Evolutionary conservation across 1,140 invertebrate genomes (phyloP).

Genomic region (Drosophila bocqueti): DNA sequence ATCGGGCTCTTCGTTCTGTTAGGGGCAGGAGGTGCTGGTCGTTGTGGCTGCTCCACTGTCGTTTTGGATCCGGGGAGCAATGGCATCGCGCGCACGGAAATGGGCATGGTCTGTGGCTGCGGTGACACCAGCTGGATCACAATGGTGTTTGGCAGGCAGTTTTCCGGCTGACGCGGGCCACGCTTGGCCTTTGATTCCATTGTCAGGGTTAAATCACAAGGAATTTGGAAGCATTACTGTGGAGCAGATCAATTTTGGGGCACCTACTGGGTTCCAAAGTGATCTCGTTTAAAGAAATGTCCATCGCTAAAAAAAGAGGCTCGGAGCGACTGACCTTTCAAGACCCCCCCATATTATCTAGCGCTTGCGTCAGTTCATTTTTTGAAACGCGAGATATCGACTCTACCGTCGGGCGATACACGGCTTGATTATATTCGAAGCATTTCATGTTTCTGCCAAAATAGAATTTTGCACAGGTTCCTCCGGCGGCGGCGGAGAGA

Average conservation of each 20-base stretch:
- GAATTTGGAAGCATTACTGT: constrained; percentile 25
- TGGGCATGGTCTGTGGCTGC: constrained; percentile 6
- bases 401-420: constrained; percentile 23
- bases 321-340: constrained; percentile 6
- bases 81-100: constrained; percentile 16
- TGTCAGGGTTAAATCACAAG: neutral
- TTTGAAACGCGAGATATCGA: constrained; percentile 11
- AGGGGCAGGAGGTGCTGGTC: neutral
- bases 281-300: neutral
- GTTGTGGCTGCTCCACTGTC: neutral
- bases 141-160: constrained; percentile 21
- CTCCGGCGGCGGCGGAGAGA: constrained; percentile 26
- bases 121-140: constrained; percentile 29
- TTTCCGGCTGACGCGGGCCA: neutral
- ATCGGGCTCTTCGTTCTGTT: neutral
- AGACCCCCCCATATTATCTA: constrained; percentile 8
- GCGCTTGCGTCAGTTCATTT: constrained; percentile 26
- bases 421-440: constrained; percentile 47
- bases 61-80: neutral
- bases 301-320: neutral
- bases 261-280: constrained; percentile 1
- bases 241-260: neutral
- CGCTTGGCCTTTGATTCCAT: constrained; percentile 17
- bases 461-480: constrained; percentile 48
- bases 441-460: constrained; percentile 49